Evolutionary conservation across 2,113 vertebrate species (phyloP).

Genomic region (Rhynchomys soricoides): DNA sequence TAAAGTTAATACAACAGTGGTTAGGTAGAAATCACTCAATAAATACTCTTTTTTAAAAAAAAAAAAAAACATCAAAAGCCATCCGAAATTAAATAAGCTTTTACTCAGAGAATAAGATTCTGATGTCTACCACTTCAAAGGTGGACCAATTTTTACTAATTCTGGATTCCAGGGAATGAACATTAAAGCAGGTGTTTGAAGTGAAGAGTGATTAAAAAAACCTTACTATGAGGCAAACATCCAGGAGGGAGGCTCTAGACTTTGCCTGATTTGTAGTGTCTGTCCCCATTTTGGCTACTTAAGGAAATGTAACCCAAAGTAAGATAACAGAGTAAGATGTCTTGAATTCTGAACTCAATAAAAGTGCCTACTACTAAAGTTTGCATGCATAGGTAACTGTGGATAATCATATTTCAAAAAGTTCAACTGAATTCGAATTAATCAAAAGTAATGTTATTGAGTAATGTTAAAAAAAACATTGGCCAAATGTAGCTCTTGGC

Average conservation of each 20-base stretch:
- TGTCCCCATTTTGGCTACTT: neutral
- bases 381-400: neutral
- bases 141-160: neutral
- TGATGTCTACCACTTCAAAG: neutral
- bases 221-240: neutral
- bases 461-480: neutral
- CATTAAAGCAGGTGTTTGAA: neutral
- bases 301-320: neutral
- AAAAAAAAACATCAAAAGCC: neutral
- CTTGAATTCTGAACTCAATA: neutral
- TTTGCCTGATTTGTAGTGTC: neutral
- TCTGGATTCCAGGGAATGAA: neutral
- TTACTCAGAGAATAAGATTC: neutral
- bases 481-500: neutral
- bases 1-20: neutral
- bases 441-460: neutral
- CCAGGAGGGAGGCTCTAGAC: neutral
- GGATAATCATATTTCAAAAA: neutral
- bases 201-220: neutral
- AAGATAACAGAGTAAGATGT: neutral
- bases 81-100: neutral
- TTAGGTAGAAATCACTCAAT: neutral
- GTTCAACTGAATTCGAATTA: neutral
- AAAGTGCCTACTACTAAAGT: neutral
- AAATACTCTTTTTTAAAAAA: conserved; percentile 11